Evolutionary conservation across 2,797 vertebrate genomes (phyloP).

Genomic region (Serranus cabrilla): DNA sequence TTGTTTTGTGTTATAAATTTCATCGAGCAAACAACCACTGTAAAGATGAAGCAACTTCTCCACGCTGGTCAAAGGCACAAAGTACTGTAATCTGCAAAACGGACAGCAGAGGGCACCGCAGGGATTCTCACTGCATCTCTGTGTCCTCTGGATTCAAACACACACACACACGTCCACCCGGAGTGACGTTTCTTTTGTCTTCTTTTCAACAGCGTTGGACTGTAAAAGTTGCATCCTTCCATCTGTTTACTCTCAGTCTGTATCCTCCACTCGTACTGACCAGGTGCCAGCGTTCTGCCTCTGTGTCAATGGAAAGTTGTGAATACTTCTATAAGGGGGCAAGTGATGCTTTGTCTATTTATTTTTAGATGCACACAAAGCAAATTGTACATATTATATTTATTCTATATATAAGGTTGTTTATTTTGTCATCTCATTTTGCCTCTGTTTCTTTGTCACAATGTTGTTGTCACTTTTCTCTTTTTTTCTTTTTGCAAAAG

Average conservation of each 20-base stretch:
- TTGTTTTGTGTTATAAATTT: constrained; percentile 53
- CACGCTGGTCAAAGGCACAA: constrained; percentile 52
- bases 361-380: constrained; percentile 89
- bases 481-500: constrained; percentile 70
- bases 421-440: constrained; percentile 86
- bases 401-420: constrained; percentile 90
- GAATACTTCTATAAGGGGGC: constrained; percentile 86
- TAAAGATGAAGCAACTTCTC: constrained; percentile 48
- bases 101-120: constrained; percentile 68
- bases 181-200: constrained; percentile 25
- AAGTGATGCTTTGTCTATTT: constrained; percentile 88
- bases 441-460: constrained; percentile 67
- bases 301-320: constrained; percentile 79
- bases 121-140: constrained; percentile 39
- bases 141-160: constrained; percentile 45
- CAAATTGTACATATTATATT: constrained; percentile 91
- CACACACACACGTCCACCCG: background rate
- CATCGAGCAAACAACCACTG: constrained; percentile 50
- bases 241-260: constrained; percentile 43
- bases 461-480: constrained; percentile 60
- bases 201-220: constrained; percentile 37
- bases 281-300: constrained; percentile 78
- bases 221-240: constrained; percentile 53
- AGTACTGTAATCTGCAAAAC: constrained; percentile 73
- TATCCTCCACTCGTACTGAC: constrained; percentile 67